A percentile compares a stretch with the other conserved stretches of the same genome.
phyloP scores from a whole-genome alignment of 1,140 invertebrate genomes.

The Nebria ingens region DNA sequence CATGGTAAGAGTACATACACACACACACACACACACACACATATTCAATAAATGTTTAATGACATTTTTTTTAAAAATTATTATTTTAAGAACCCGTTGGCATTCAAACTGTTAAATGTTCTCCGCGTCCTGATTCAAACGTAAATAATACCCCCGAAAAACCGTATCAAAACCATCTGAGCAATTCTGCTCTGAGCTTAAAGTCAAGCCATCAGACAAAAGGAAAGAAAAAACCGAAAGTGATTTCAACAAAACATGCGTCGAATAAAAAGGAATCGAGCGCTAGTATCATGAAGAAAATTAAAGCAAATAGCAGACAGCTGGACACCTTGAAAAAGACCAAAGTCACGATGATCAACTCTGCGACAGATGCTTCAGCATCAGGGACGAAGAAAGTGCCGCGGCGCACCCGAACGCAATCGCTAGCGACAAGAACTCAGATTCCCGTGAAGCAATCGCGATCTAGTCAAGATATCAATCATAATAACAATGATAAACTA shows the following conservation, averaged over 20 bases:
- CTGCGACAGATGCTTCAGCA: conserved; percentile 11
- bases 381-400: too few relatives aligned
- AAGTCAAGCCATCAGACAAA: too few relatives aligned
- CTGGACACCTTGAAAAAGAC: not conserved
- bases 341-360: conserved; percentile 11
- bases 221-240: not conserved
- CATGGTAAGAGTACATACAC: too few relatives aligned
- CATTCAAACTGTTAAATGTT: not conserved
- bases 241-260: not conserved
- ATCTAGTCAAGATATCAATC: conserved; percentile 4
- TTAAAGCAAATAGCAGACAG: not conserved
- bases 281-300: too few relatives aligned
- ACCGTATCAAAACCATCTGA: not conserved
- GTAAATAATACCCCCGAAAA: not conserved
- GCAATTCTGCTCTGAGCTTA: not conserved
- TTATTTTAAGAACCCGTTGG: not conserved
- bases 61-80: conserved; percentile 2
- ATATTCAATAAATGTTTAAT: conserved; percentile 2
- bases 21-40: conserved; percentile 10
- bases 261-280: too few relatives aligned
- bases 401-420: too few relatives aligned
- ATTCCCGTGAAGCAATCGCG: not conserved
- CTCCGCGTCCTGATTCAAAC: too few relatives aligned
- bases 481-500: conserved; percentile 22
- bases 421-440: not conserved